These are phyloP conservation scores for Drosophila sulfurigaster DNA, from an alignment of 1,140 invertebrate genomes.

Conservation along the genomic window DNA sequence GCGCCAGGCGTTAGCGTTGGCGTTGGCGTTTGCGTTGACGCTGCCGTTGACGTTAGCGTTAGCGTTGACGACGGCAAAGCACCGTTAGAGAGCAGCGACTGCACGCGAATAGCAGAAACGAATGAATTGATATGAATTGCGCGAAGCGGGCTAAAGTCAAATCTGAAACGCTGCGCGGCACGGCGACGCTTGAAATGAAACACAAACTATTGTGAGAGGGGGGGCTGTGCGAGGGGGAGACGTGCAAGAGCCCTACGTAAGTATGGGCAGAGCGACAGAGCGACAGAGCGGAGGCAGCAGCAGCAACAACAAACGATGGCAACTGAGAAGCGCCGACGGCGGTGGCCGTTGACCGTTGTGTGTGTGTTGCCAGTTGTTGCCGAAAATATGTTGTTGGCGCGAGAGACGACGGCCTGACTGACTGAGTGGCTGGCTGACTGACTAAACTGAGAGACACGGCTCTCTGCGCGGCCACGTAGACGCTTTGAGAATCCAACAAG, in stretches of 20 bases:
- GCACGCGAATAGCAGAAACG: constrained; percentile 71
- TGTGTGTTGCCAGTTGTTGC: constrained; percentile 19
- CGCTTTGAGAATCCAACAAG: constrained; percentile 83
- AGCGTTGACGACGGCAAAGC: constrained; percentile 58
- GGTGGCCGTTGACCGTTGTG: constrained; percentile 25
- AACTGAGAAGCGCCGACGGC: constrained; percentile 44
- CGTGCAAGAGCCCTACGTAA: neutral
- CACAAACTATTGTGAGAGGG: constrained; percentile 12
- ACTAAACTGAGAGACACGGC: constrained; percentile 28
- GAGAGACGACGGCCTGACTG: constrained; percentile 19
- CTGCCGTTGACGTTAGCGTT: constrained; percentile 47
- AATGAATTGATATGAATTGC: constrained; percentile 59
- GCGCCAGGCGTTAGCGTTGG: constrained; percentile 56
- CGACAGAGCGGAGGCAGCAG: constrained; percentile 1
- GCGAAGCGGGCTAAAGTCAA: constrained; percentile 50
- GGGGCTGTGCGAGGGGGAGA: neutral
- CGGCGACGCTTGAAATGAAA: constrained; percentile 61
- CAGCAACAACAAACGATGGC: constrained; percentile 27
- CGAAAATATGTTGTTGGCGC: constrained; percentile 36
- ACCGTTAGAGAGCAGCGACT: constrained; percentile 74
- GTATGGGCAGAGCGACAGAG: neutral
- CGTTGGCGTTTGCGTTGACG: constrained; percentile 40
- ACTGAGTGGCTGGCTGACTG: constrained; percentile 25
- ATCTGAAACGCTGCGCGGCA: constrained; percentile 35
- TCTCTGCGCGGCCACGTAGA: constrained; percentile 66